Percentiles rank a stretch among this genome's conserved stretches.
phyloP scores from a whole-genome alignment of 1,140 invertebrate genomes.

The Stegodyphus dumicola region DNA sequence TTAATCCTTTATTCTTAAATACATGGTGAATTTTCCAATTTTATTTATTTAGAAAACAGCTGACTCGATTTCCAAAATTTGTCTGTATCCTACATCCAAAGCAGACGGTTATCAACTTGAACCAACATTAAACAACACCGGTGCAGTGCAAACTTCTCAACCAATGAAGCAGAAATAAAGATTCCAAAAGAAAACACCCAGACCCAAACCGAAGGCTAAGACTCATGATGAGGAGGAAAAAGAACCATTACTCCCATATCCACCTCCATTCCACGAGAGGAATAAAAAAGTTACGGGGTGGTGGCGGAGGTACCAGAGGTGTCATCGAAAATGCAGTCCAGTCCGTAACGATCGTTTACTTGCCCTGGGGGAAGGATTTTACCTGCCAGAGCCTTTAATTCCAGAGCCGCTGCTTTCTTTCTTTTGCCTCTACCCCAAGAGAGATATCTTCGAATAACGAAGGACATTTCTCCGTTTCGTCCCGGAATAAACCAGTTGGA shows the following conservation, averaged over 20 bases:
- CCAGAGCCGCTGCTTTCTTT: slow-evolving; percentile 26
- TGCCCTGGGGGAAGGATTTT: slow-evolving; percentile 49
- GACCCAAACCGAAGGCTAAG: slow-evolving; percentile 28
- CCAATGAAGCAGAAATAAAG: background rate
- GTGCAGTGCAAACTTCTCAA: background rate
- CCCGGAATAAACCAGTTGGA: slow-evolving; percentile 48
- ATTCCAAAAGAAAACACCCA: background rate
- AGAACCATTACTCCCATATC: slow-evolving; percentile 56
- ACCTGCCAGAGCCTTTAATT: slow-evolving; percentile 59
- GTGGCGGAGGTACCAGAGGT: slow-evolving; percentile 25
- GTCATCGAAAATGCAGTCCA: slow-evolving; percentile 57
- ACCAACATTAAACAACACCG: too few species aligned
- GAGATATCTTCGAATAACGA: slow-evolving; percentile 58
- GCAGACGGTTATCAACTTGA: too few species aligned
- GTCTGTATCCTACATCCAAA: too few species aligned
- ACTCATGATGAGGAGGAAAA: slow-evolving; percentile 57
- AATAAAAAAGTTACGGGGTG: background rate
- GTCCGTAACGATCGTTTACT: slow-evolving; percentile 57
- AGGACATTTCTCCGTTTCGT: slow-evolving; percentile 56
- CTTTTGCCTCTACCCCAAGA: slow-evolving; percentile 28
- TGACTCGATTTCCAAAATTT: too few species aligned
- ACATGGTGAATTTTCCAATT: too few species aligned
- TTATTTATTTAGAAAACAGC: too few species aligned
- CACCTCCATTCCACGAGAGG: slow-evolving; percentile 21
- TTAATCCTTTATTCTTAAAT: too few species aligned